These are phyloP conservation scores for Pelmatolapia mariae DNA, from an alignment of 2,113 vertebrate species.

Conservation along the genomic window DNA sequence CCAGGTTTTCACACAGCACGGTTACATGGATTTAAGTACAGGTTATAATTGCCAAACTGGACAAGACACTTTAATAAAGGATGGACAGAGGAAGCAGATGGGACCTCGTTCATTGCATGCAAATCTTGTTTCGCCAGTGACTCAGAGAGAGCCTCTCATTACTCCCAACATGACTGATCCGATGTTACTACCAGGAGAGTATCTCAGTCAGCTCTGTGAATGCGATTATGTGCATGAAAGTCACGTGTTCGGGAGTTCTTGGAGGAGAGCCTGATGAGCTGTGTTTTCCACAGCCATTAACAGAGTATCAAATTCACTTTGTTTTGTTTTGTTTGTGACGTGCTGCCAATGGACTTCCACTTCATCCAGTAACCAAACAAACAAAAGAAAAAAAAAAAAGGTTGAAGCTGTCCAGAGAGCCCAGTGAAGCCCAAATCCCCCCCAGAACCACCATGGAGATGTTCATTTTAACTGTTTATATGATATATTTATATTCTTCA, in stretches of 20 bases:
- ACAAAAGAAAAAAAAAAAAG: neutral
- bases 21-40: neutral
- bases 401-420: neutral
- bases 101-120: neutral
- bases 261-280: neutral
- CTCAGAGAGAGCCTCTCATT: neutral
- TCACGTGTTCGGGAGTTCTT: neutral
- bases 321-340: neutral
- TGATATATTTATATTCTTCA: neutral
- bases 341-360: neutral
- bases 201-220: neutral
- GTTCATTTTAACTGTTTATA: neutral
- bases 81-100: neutral
- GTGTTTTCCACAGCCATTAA: neutral
- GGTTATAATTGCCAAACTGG: neutral
- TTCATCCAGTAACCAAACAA: neutral
- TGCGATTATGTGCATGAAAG: neutral
- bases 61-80: neutral
- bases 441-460: neutral
- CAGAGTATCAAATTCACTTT: neutral
- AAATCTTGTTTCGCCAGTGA: neutral
- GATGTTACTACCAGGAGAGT: neutral
- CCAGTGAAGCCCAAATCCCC: neutral
- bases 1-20: neutral
- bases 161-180: neutral